phyloP scores from a whole-genome alignment of 2,113 vertebrate species.

The Saccopteryx bilineata region DNA sequence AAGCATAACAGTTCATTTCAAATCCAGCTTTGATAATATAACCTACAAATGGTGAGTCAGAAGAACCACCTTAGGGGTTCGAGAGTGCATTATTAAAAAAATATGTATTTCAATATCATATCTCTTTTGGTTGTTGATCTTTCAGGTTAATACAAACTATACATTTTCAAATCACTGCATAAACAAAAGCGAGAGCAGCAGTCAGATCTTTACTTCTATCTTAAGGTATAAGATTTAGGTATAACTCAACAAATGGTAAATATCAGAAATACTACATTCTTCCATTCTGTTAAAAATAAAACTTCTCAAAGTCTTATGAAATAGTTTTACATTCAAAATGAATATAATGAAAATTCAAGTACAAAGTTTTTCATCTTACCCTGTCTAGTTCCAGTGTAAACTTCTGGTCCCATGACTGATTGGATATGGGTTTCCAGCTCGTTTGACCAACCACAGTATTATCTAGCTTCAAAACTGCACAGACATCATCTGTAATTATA shows the following conservation, averaged over 20 bases:
- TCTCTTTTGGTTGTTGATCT: not conserved
- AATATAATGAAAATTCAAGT: constrained; percentile 51
- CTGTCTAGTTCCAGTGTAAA: constrained; percentile 99
- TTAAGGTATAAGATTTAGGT: constrained; percentile 47
- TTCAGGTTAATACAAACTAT: constrained; percentile 26
- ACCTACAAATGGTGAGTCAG: constrained; percentile 36
- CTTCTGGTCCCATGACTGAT: constrained; percentile 99
- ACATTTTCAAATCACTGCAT: constrained; percentile 57
- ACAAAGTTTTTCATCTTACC: constrained; percentile 89
- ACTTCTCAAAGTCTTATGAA: constrained; percentile 40
- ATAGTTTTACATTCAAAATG: constrained; percentile 39
- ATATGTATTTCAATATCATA: constrained; percentile 14
- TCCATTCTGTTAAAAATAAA: constrained; percentile 54
- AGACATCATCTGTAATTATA: constrained; percentile 96
- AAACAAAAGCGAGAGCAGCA: not conserved
- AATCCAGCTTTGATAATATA: constrained; percentile 45
- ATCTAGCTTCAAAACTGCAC: constrained; percentile 98
- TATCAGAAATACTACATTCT: constrained; percentile 24
- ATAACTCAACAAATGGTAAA: constrained; percentile 38
- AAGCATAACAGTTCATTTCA: not conserved
- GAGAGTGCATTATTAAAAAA: not conserved
- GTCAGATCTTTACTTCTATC: not conserved
- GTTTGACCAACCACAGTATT: constrained; percentile 99
- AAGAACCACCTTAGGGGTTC: constrained; percentile 39
- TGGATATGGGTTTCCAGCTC: constrained; percentile 97